Evolutionary conservation across 2,797 vertebrate species (phyloP).

Genomic region (Alauda arvensis): DNA sequence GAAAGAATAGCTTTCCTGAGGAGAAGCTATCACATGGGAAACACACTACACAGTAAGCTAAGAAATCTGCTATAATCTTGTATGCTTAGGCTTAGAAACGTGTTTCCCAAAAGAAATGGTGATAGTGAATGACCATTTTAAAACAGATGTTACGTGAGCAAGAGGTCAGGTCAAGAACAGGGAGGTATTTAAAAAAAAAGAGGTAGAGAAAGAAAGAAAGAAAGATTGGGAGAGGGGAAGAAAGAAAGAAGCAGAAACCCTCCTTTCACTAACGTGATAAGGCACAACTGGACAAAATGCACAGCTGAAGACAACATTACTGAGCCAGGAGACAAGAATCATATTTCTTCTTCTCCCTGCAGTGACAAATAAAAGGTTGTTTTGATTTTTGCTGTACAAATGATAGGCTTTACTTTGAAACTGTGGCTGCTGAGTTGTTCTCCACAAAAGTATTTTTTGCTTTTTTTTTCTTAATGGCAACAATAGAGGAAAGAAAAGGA

Average conservation of each 20-base stretch:
- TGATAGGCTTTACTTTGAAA: constrained; percentile 67
- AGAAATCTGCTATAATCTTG: constrained; percentile 61
- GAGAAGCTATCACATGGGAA: constrained; percentile 65
- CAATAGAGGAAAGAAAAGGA: background rate
- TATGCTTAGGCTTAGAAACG: constrained; percentile 54
- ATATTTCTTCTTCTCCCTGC: constrained; percentile 66
- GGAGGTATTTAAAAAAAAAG: background rate
- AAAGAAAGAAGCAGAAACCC: constrained; percentile 4
- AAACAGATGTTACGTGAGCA: constrained; percentile 57
- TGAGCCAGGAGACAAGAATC: constrained; percentile 52
- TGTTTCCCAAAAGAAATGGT: constrained; percentile 53
- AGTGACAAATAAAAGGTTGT: constrained; percentile 69
- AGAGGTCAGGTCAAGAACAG: constrained; percentile 60
- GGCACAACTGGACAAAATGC: constrained; percentile 31
- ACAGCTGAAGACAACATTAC: constrained; percentile 46
- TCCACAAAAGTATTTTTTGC: constrained; percentile 42
- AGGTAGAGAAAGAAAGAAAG: background rate
- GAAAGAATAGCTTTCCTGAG: constrained; percentile 74
- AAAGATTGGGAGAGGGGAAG: background rate
- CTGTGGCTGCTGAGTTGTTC: constrained; percentile 9
- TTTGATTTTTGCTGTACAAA: constrained; percentile 68
- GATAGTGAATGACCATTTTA: constrained; percentile 57
- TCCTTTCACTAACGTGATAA: constrained; percentile 36
- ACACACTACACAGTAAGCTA: constrained; percentile 53
- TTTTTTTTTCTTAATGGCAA: constrained; percentile 24